Evolutionary conservation across 2,797 vertebrate genomes (phyloP), one percentile per base, ranked within the genome.

Genomic region (Stomatorhinus walkeri): DNA sequence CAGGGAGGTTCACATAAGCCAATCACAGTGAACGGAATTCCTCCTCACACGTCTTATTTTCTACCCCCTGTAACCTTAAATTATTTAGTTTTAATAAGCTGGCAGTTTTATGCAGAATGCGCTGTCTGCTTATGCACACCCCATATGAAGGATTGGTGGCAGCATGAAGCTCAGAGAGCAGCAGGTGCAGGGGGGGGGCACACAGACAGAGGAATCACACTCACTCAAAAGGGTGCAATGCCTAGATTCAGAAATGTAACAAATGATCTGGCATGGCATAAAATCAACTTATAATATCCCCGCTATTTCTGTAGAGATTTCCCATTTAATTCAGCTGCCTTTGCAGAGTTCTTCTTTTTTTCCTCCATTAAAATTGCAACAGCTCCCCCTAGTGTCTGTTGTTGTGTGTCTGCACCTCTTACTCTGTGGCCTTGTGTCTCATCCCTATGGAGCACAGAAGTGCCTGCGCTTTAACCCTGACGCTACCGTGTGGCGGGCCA

Each of bases 391-490:
- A 87, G 92, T 93, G 94, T 91, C 36, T 59, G 22, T 40, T 49
- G 49, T 22, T 9, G 81, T 48, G n/a, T 14, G 10, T 22, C 40
- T 51, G 46, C 81, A 4, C 84, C 22, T 84, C 40, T 84, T 3
- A 79, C 14, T 83, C 81, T 84, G 81, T 14, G 46, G 43, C 43
- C 40, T 19, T 48, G 12, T 14, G 56, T 85, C 22, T 79, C 19
- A 0, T 1, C 81, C 81, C 81, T 49, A 1, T 12, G 81, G 81
- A 22, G 43, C 90, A 89, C 93, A 98, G 98, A 98, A 98, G 95
- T 98, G 98, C 93, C 94, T 98, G 89, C 95, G 97, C 2, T 98
- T 98, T 92, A 98, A 98, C 93, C 98, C 98, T 0, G 97, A 97
- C 0, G 97, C 97, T 72, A 97, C 97, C 0, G 97, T 98, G 92